Conservation (phyloP, 1,140 invertebrate genomes). For the Papilio machaon region DNA sequence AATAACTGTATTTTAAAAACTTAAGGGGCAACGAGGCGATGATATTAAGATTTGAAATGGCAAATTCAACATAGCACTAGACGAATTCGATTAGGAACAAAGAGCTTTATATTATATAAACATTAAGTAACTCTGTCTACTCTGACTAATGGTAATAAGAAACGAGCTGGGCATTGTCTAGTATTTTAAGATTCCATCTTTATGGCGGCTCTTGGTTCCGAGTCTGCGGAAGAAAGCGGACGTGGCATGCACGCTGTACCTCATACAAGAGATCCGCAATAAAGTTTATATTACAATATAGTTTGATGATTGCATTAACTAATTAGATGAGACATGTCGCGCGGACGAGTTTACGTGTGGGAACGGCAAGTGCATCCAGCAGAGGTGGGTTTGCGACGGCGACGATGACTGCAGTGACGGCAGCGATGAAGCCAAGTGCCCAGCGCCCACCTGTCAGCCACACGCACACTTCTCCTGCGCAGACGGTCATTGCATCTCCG, state of each 20-base stretch:
- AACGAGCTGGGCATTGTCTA: neutral
- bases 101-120: no score
- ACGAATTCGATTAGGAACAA: no score
- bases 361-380: slow-evolving; percentile 94
- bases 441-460: slow-evolving; percentile 85
- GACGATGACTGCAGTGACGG: slow-evolving; percentile 93
- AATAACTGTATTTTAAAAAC: no score
- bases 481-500: slow-evolving; percentile 87
- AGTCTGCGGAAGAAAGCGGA: no score
- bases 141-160: no score
- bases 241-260: no score
- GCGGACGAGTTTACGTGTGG: slow-evolving; percentile 94
- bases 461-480: slow-evolving; percentile 88
- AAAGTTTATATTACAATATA: neutral
- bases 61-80: no score
- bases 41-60: no score
- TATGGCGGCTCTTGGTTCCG: neutral
- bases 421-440: slow-evolving; percentile 91
- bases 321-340: slow-evolving; percentile 91
- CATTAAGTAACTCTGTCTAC: no score
- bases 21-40: no score
- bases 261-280: neutral
- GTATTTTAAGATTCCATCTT: neutral
- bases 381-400: slow-evolving; percentile 93
- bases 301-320: slow-evolving; percentile 4